Base-by-base conservation (phyloP, 2,888 invertebrate species). In the Platerodrilus igneus region DNA sequence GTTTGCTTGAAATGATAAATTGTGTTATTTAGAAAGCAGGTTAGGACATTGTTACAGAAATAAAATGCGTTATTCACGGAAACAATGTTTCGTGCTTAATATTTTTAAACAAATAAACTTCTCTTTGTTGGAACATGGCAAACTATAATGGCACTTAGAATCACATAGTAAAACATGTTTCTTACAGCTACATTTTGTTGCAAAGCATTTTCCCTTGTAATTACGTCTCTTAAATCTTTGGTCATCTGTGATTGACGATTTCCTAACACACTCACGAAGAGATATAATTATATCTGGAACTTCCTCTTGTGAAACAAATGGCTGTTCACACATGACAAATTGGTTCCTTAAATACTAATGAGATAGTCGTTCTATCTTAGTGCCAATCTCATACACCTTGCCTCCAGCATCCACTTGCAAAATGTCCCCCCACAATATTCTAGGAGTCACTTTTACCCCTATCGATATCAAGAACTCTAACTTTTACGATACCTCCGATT, bases 71-170 rank as follows among this genome's bases (percentile, higher is more conserved):
- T n/a, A n/a, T n/a, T n/a, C n/a, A n/a, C n/a, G n/a, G n/a, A n/a
- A n/a, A n/a, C n/a, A n/a, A n/a, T n/a, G n/a, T n/a, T n/a, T n/a
- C 48, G 46, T 46, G 41, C 45, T 47, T 54, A 55, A 62, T 62
- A 62, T 62, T 63, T 64, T 62, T 57, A 60, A 48, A 55, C 62
- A 64, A 63, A 63, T 64, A 64, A 46, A 38, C 14, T 25, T 25
- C 16, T 30, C 23, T 10, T 23, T 34, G 17, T 34, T 34, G 7
- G 9, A 3, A 9, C 21, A 23, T n/a, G 34, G 9, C n/a, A 17
- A 11, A 25, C 34, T 34, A 21, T 23, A 14, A 18, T 34, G 18
- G 15, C 34, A 34, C 13, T 34, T 34, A 7, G 34, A 34, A 17
- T 34, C 25, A 11, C 34, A 34, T 7, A 25, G 6, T 25, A 20